A percentile compares a stretch with the other conserved stretches of the same genome.
These are phyloP conservation scores for Petroica traversi DNA, from an alignment of 2,113 vertebrate species.

Conservation along the genomic window DNA sequence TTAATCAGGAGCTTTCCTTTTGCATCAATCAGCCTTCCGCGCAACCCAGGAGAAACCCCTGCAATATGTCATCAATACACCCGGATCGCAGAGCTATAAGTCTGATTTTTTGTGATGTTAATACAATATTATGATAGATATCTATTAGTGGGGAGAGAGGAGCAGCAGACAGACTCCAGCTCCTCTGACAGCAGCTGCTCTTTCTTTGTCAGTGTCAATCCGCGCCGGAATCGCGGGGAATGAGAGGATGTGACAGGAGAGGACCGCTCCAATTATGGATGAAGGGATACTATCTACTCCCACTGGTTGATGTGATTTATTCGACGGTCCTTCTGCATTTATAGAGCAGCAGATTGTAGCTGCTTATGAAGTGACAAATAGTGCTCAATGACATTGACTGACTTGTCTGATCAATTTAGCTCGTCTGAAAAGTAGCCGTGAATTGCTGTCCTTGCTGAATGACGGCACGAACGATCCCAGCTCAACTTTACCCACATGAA, in stretches of 20 bases:
- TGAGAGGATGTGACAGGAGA: slow-evolving; percentile 82
- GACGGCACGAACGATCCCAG: slow-evolving; percentile 64
- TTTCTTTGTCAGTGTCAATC: slow-evolving; percentile 83
- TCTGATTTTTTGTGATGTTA: slow-evolving; percentile 53
- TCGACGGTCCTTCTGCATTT: slow-evolving; percentile 81
- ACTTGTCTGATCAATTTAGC: slow-evolving; percentile 90
- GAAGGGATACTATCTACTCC: slow-evolving; percentile 83
- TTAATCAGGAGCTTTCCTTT: slow-evolving; percentile 66
- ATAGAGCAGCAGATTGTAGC: slow-evolving; percentile 75
- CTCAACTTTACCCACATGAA: neutral
- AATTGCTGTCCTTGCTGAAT: slow-evolving; percentile 73
- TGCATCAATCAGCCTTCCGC: slow-evolving; percentile 61
- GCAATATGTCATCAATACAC: neutral
- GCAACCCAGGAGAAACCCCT: neutral
- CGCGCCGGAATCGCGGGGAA: slow-evolving; percentile 70
- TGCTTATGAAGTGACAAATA: slow-evolving; percentile 85
- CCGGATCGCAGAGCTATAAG: slow-evolving; percentile 23
- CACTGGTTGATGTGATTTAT: slow-evolving; percentile 90
- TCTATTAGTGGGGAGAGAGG: slow-evolving; percentile 63
- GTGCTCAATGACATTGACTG: slow-evolving; percentile 86
- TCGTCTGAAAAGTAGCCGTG: slow-evolving; percentile 76
- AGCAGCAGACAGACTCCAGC: slow-evolving; percentile 71
- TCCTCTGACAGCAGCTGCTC: slow-evolving; percentile 79
- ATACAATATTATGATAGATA: slow-evolving; percentile 72
- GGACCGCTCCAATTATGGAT: slow-evolving; percentile 87